phyloP scores from a whole-genome alignment of 2,113 vertebrate genomes.

The Dromaius novaehollandiae region DNA sequence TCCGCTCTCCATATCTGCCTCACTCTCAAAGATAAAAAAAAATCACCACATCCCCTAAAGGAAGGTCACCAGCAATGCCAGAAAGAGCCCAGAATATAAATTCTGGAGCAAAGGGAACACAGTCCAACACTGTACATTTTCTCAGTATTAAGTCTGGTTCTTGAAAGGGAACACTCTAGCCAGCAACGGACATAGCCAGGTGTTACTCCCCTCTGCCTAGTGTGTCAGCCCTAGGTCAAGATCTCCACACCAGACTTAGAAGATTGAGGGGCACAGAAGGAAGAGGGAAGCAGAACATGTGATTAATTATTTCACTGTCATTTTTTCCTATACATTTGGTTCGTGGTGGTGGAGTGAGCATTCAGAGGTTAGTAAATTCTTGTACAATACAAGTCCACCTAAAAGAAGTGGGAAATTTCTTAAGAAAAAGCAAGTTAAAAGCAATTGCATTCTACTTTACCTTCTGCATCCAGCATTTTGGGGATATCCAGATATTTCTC shows the following conservation, averaged over 20 bases:
- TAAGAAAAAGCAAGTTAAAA: background rate
- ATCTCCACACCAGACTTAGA: background rate
- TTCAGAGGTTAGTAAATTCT: background rate
- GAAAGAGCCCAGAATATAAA: background rate
- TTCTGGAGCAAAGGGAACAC: background rate
- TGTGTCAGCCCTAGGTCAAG: background rate
- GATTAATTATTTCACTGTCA: background rate
- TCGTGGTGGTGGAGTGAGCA: background rate
- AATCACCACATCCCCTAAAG: background rate
- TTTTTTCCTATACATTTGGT: background rate
- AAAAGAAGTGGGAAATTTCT: slow-evolving; percentile 36
- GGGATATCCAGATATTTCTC: slow-evolving; percentile 95
- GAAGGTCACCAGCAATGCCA: background rate
- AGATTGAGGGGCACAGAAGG: background rate
- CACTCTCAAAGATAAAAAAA: background rate
- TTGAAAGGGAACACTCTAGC: background rate
- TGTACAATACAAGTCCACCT: slow-evolving; percentile 45
- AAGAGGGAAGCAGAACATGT: background rate
- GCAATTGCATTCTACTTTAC: slow-evolving; percentile 73
- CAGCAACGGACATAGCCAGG: background rate
- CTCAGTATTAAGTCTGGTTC: background rate
- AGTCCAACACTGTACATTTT: background rate
- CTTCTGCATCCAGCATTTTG: slow-evolving; percentile 96
- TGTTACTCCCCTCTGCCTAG: background rate
- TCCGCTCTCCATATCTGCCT: no score